phyloP scores from a whole-genome alignment of 2,888 invertebrate genomes.

The Patella ulyssiponensis region DNA sequence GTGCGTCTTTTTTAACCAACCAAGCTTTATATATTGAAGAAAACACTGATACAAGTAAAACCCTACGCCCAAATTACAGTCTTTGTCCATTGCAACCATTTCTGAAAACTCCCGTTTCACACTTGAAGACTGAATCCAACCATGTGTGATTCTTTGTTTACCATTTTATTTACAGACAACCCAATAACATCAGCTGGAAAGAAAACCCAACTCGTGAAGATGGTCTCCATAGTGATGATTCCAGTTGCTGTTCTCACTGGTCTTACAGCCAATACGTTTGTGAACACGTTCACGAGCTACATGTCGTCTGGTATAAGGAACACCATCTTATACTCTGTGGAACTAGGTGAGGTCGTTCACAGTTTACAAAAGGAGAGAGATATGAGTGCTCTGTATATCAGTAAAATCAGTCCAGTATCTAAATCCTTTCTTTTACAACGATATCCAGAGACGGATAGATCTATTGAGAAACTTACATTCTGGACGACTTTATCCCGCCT shows the following conservation, averaged over 20 bases:
- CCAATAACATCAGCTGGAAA: background rate
- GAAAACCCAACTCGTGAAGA: conserved; percentile 15
- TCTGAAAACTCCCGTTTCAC: too few relatives aligned
- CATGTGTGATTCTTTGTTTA: too few relatives aligned
- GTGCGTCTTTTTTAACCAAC: too few relatives aligned
- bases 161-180: background rate
- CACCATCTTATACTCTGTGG: conserved; percentile 15
- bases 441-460: conserved; percentile 56
- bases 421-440: conserved; percentile 51
- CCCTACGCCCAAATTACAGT: too few relatives aligned
- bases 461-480: conserved; percentile 51
- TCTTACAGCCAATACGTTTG: conserved; percentile 22
- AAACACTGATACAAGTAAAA: too few relatives aligned
- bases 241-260: conserved; percentile 20
- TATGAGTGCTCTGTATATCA: conserved; percentile 59
- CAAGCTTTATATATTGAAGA: too few relatives aligned
- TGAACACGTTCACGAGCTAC: conserved; percentile 22
- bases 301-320: conserved; percentile 13
- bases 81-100: too few relatives aligned
- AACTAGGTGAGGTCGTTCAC: conserved; percentile 12
- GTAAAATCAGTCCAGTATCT: conserved; percentile 52
- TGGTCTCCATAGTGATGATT: conserved; percentile 26
- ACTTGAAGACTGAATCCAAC: too few relatives aligned
- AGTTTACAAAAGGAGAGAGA: conserved; percentile 57
- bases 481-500: conserved; percentile 47